Base-by-base conservation (phyloP, 2,797 vertebrate species). In the Cyprinodon diabolis region DNA sequence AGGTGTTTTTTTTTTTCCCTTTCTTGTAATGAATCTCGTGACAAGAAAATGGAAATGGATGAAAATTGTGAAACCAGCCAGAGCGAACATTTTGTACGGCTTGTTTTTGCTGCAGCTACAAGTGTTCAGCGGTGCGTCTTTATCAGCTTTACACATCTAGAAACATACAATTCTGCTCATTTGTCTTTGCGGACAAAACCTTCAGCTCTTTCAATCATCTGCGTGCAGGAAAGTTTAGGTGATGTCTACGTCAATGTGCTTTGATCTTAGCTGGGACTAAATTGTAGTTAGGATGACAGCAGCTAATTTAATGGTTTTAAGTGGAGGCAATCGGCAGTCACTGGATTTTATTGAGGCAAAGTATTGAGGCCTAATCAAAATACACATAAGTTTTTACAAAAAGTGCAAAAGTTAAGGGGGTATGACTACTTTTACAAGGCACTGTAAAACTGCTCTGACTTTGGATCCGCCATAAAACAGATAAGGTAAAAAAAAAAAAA, bases 381-480 rank as follows among this genome's bases (percentile, higher is more conserved):
- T 45, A n/a, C 21, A n/a, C 40, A 1, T 11, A n/a, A 13, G 4
- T n/a, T 0, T 45, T 47, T 40, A 65, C 40, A n/a, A 65, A 23
- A 65, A 45, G 21, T 23, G 21, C 21, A 23, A 45, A 23, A 23
- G 43, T 47, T 9, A 65, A 65, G 14, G 62, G 43, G n/a, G 21
- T 4, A 19, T 65, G 21, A 14, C 11, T 14, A n/a, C 21, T 23
- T 65, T 45, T 23, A 45, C 62, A 23, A 65, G 21, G 60, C 60
- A 43, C 60, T 6, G 19, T n/a, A 62, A 6, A 13, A 54, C 48
- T 71, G 66, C 15, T 54, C 70, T 63, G 66, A 63, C 68, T 82
- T 75, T 72, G 37, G 67, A 62, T 74, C 70, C 35, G 56, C 51
- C n/a, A 30, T 66, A 73, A 66, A 47, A 12, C 21, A 78, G 63